Evolutionary conservation across 1,140 invertebrate species (phyloP), one percentile per base, ranked within the genome.

Genomic region (Amphibalanus amphitrite): DNA sequence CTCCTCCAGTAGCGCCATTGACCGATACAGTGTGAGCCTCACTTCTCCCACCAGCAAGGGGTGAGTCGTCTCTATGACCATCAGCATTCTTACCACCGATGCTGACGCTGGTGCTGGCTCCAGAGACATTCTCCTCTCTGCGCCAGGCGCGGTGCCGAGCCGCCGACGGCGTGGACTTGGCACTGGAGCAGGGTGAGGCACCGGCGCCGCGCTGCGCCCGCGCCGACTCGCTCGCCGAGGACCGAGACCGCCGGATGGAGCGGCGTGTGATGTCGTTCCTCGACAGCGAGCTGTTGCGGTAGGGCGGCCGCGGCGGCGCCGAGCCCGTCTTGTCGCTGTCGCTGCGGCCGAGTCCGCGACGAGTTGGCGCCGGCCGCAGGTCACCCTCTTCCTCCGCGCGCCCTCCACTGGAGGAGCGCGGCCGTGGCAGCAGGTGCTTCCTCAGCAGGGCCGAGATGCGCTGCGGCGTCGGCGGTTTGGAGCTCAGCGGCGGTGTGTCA

Each of bases 301-400:
- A 29, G 10, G 20, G 64, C 33, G 8, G 67, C 40, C 65, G 71
- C 70, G n/a, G 71, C 70, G n/a, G 71, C 38, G 47, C 71, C 47
- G 65, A 28, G 64, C 26, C 40, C 28, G 29, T 69, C 47, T n/a
- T 40, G 29, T 65, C 70, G n/a, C 64, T 68, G 71, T 30, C 70
- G 47, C 64, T 59, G 59, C 67, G 47, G 6, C 47, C 20, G 47
- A 59, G 47, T 13, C 71, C 69, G 71, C 71, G 47, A 15, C 28
- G 70, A 15, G 29, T 29, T n/a, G n/a, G n/a, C 29, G 64, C 59
- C 30, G 69, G 28, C 28, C 65, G 28, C 3, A 33, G 47, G 25
- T 68, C 67, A n/a, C 10, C 23, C 47, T 13, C 47, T 20, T 59
- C 47, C 47, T 59, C 47, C 6, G 10, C 47, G 47, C 47, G 47